Evolutionary conservation across 2,113 vertebrate genomes (phyloP).

Genomic region (Cercopithecus mona): DNA sequence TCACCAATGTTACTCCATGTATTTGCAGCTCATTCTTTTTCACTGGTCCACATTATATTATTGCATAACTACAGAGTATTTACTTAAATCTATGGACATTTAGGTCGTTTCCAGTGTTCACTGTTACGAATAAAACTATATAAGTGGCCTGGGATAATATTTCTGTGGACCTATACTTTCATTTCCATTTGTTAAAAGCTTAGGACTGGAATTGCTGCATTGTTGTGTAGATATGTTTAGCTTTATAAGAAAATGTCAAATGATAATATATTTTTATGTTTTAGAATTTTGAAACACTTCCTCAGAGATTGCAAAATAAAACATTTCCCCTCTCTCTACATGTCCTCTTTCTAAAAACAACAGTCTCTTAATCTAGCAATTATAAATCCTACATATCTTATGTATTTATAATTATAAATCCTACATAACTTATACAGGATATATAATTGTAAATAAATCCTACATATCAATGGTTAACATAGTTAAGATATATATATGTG

Average conservation of each 20-base stretch:
- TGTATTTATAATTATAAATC: no score
- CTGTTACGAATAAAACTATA: background rate
- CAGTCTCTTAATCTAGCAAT: background rate
- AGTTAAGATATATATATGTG: no score
- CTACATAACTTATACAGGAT: no score
- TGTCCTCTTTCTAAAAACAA: background rate
- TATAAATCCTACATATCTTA: background rate
- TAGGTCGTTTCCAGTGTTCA: background rate
- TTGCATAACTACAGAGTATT: background rate
- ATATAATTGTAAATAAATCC: no score
- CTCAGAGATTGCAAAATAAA: background rate
- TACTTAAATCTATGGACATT: background rate
- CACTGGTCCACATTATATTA: background rate
- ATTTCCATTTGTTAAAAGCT: background rate
- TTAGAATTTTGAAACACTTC: conserved; percentile 1
- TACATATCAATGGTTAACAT: no score
- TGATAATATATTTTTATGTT: background rate
- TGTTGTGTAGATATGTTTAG: background rate
- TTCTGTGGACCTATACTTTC: background rate
- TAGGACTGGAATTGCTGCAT: background rate
- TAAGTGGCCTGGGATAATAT: background rate
- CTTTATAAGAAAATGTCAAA: background rate
- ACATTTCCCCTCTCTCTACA: background rate
- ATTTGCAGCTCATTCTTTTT: background rate
- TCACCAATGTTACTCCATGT: background rate